Conservation (phyloP, 2,113 vertebrate species). For the Hyperopisus bebe region DNA sequence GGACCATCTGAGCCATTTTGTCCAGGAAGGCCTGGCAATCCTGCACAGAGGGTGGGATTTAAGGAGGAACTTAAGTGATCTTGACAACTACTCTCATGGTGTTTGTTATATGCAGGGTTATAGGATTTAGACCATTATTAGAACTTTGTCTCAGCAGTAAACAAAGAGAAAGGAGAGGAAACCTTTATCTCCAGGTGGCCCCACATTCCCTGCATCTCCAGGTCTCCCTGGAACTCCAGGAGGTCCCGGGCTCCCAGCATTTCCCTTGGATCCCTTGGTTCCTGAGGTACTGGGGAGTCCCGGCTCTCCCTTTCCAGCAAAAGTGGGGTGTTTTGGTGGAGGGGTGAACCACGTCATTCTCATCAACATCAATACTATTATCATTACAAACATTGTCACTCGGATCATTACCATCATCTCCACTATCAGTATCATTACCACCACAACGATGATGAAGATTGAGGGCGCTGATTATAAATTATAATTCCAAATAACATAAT, state of each 20-base stretch:
- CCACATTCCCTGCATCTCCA: constrained; percentile 49
- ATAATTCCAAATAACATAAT: background rate
- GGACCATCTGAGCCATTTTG: constrained; percentile 32
- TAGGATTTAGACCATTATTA: background rate
- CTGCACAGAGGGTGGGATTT: background rate
- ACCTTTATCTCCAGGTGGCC: constrained; percentile 55
- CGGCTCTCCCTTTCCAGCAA: constrained; percentile 23
- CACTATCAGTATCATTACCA: background rate
- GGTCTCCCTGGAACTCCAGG: constrained; percentile 46
- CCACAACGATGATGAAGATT: background rate
- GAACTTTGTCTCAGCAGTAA: background rate
- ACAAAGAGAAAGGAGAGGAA: background rate
- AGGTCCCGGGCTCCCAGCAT: constrained; percentile 52
- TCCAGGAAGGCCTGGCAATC: constrained; percentile 35
- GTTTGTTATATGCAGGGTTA: background rate
- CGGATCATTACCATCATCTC: background rate
- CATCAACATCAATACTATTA: background rate
- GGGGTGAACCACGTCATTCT: background rate
- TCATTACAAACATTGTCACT: background rate
- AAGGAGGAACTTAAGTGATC: background rate
- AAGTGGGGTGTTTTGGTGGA: background rate
- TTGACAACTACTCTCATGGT: background rate
- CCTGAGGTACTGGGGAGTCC: constrained; percentile 29
- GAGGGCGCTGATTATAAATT: background rate
- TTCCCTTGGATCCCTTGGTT: constrained; percentile 58